Conservation (phyloP, 2,797 vertebrate species). For the Scarus forsteni region DNA sequence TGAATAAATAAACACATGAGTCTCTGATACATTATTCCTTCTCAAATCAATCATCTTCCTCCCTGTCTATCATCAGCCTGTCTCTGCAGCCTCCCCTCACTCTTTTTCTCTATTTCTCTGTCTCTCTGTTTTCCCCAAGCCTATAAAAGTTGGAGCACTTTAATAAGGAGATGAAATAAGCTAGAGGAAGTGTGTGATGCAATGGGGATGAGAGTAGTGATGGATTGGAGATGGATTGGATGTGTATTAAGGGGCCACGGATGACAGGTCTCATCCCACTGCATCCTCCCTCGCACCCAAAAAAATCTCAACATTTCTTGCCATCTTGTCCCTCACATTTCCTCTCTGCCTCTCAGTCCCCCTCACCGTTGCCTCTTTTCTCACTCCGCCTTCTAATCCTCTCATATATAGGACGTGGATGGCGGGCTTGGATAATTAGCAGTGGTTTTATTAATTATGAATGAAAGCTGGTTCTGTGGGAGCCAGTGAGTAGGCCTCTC, state of each 20-base stretch:
- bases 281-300: slow-evolving; percentile 16
- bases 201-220: slow-evolving; percentile 68
- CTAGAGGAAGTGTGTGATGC: slow-evolving; percentile 61
- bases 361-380: slow-evolving; percentile 16
- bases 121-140: slow-evolving; percentile 48
- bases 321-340: slow-evolving; percentile 31
- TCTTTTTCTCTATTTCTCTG: slow-evolving; percentile 17
- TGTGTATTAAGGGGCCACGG: slow-evolving; percentile 52
- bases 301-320: slow-evolving; percentile 15
- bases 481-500: slow-evolving; percentile 81
- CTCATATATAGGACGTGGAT: slow-evolving; percentile 60
- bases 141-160: slow-evolving; percentile 70
- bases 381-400: slow-evolving; percentile 16
- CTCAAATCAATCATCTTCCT: slow-evolving; percentile 57
- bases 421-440: slow-evolving; percentile 80
- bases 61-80: slow-evolving; percentile 12
- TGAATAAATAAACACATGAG: slow-evolving; percentile 63
- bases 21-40: slow-evolving; percentile 61
- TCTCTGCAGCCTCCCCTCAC: slow-evolving; percentile 26
- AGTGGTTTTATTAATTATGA: slow-evolving; percentile 84
- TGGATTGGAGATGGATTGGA: slow-evolving; percentile 57
- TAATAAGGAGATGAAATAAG: slow-evolving; percentile 70
- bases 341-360: slow-evolving; percentile 26
- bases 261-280: slow-evolving; percentile 69
- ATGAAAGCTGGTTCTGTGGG: slow-evolving; percentile 79